A percentile compares a stretch with the other conserved stretches of the same genome.
Evolutionary conservation across 2,888 invertebrate species (phyloP).

Genomic region (Bombylius discolor): DNA sequence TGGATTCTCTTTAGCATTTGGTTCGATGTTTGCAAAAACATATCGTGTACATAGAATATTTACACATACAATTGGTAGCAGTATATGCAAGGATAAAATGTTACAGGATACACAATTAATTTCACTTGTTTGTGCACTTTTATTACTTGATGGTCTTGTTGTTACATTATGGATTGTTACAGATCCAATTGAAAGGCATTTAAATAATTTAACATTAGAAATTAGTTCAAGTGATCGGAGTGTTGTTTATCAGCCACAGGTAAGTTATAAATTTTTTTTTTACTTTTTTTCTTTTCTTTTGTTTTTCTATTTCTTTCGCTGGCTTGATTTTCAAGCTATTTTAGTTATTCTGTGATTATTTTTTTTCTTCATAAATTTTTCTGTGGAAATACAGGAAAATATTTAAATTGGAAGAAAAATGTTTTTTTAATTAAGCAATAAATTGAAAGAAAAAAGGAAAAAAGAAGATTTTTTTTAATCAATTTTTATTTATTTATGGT

Average conservation of each 20-base stretch:
- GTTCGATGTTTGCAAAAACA: slow-evolving; percentile 91
- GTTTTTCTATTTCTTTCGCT: background rate
- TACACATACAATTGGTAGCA: slow-evolving; percentile 69
- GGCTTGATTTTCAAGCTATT: background rate
- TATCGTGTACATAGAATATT: slow-evolving; percentile 86
- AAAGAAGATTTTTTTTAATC: too few species aligned
- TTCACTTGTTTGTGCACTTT: slow-evolving; percentile 65
- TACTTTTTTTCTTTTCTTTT: background rate
- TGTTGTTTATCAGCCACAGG: slow-evolving; percentile 76
- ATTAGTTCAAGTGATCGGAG: slow-evolving; percentile 64
- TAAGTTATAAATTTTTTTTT: slow-evolving; percentile 24
- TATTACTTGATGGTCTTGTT: slow-evolving; percentile 70
- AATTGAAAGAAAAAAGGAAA: too few species aligned
- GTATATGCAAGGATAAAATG: slow-evolving; percentile 77
- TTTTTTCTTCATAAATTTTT: too few species aligned
- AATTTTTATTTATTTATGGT: too few species aligned
- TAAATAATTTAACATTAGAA: slow-evolving; percentile 70
- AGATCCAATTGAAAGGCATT: slow-evolving; percentile 77
- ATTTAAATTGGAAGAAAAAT: too few species aligned
- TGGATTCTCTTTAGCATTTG: slow-evolving; percentile 83
- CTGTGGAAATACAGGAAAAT: too few species aligned
- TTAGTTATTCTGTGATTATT: too few species aligned
- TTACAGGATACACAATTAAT: slow-evolving; percentile 83
- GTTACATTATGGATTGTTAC: slow-evolving; percentile 71
- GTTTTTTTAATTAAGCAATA: too few species aligned